Conservation (phyloP, 2,888 invertebrate species). For the Acronicta alni region DNA sequence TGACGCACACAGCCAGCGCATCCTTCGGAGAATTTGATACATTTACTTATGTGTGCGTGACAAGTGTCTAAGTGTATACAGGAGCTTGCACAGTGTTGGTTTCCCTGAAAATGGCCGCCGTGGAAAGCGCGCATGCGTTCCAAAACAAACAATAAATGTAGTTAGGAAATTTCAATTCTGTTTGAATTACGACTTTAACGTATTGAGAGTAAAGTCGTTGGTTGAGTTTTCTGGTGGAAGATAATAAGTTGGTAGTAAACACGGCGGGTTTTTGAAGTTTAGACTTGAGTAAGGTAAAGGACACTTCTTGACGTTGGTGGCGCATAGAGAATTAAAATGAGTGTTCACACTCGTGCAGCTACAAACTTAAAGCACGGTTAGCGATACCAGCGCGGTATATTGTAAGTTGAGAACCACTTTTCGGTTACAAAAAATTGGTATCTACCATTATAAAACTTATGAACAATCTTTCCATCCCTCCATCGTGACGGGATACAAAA, state of each 20-base stretch:
- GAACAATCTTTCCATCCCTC: background rate
- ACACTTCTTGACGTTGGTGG: constrained; percentile 70
- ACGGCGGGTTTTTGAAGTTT: constrained; percentile 83
- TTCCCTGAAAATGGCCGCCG: constrained; percentile 85
- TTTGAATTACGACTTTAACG: constrained; percentile 46
- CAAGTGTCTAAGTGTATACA: constrained; percentile 44
- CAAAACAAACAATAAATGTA: constrained; percentile 21
- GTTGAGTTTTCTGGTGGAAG: background rate
- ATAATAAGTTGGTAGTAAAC: constrained; percentile 57
- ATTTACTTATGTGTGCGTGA: constrained; percentile 58
- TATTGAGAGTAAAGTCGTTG: constrained; percentile 13
- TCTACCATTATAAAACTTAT: background rate
- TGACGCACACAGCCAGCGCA: constrained; percentile 54
- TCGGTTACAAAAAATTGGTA: background rate
- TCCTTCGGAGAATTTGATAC: constrained; percentile 73
- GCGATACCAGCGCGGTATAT: constrained; percentile 8
- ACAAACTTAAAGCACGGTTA: constrained; percentile 43
- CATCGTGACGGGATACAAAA: too few species aligned
- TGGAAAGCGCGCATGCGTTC: constrained; percentile 74
- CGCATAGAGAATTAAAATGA: constrained; percentile 64
- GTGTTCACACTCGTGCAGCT: constrained; percentile 42
- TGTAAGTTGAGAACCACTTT: background rate
- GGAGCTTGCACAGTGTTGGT: constrained; percentile 65
- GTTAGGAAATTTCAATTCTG: background rate
- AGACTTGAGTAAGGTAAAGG: constrained; percentile 84